These are phyloP conservation scores for Parthenolecanium corni DNA, from an alignment of 2,888 invertebrate genomes.

Conservation along the genomic window DNA sequence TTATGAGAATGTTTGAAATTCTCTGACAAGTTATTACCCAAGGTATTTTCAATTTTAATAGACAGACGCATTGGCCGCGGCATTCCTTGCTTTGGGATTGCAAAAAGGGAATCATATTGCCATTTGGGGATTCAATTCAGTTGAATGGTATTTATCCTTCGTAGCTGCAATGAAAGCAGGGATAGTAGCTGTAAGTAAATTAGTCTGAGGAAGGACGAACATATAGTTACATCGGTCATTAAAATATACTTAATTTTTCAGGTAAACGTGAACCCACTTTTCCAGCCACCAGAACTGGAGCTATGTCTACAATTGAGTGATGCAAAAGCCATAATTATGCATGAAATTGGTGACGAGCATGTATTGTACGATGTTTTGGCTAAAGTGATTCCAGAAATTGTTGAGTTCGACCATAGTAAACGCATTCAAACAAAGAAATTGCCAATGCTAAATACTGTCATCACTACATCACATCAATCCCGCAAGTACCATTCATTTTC, in stretches of 20 bases:
- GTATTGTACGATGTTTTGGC: slow-evolving; percentile 55
- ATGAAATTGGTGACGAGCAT: slow-evolving; percentile 50
- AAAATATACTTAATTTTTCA: slow-evolving; percentile 37
- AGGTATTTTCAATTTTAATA: slow-evolving; percentile 3
- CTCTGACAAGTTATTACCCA: no score
- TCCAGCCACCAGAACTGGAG: slow-evolving; percentile 54
- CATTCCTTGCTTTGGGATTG: slow-evolving; percentile 56
- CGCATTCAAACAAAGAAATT: slow-evolving; percentile 41
- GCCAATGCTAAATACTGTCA: slow-evolving; percentile 40
- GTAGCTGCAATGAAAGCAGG: slow-evolving; percentile 52
- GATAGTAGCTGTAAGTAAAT: slow-evolving; percentile 31
- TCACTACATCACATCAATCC: neutral
- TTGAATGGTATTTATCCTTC: slow-evolving; percentile 63
- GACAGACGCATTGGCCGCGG: slow-evolving; percentile 45
- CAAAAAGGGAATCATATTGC: slow-evolving; percentile 61
- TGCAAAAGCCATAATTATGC: slow-evolving; percentile 53
- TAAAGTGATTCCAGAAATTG: slow-evolving; percentile 49
- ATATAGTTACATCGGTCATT: no score
- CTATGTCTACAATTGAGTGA: slow-evolving; percentile 60
- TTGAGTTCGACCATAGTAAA: slow-evolving; percentile 24
- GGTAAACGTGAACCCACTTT: slow-evolving; percentile 68
- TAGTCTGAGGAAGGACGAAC: neutral
- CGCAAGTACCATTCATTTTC: neutral
- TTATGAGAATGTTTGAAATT: neutral
- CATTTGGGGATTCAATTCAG: slow-evolving; percentile 65